Evolutionary conservation across 2,797 vertebrate species (phyloP).

Genomic region (Aldrovandia affinis): DNA sequence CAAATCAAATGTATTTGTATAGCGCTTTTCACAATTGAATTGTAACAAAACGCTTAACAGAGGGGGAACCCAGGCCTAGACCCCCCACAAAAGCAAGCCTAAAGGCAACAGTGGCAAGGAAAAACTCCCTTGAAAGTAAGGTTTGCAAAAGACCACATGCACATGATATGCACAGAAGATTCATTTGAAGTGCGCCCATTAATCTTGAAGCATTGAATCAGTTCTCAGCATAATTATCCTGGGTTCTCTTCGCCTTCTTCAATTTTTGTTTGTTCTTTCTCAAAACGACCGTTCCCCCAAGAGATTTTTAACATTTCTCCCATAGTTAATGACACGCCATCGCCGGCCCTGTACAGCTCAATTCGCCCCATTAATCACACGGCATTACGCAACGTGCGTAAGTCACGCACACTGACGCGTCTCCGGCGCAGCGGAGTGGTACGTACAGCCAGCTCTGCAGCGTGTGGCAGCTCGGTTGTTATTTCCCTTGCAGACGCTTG

Average conservation of each 20-base stretch:
- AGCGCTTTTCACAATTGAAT: no score
- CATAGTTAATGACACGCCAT: constrained; percentile 26
- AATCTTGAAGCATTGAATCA: neutral
- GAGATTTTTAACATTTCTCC: neutral
- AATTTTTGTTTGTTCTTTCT: neutral
- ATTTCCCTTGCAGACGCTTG: constrained; percentile 2
- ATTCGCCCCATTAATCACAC: constrained; percentile 19
- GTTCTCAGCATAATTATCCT: neutral
- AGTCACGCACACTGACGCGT: constrained; percentile 26
- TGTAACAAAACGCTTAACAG: no score
- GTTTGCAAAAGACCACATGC: constrained; percentile 4
- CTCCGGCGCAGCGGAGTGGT: constrained; percentile 1
- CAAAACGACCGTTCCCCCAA: constrained; percentile 2
- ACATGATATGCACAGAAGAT: neutral
- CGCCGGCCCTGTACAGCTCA: neutral
- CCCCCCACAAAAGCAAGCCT: no score
- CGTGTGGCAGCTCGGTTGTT: constrained; percentile 18
- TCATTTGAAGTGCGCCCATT: neutral
- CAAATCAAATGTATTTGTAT: no score
- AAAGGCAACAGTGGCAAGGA: no score
- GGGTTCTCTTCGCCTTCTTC: neutral
- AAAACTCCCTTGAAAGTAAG: neutral
- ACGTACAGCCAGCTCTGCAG: constrained; percentile 21
- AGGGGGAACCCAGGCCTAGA: no score
- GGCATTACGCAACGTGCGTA: neutral